A percentile compares a stretch with the other conserved stretches of the same genome.
phyloP scores from a whole-genome alignment of 2,888 invertebrate species.

The Melieria crassipennis region DNA sequence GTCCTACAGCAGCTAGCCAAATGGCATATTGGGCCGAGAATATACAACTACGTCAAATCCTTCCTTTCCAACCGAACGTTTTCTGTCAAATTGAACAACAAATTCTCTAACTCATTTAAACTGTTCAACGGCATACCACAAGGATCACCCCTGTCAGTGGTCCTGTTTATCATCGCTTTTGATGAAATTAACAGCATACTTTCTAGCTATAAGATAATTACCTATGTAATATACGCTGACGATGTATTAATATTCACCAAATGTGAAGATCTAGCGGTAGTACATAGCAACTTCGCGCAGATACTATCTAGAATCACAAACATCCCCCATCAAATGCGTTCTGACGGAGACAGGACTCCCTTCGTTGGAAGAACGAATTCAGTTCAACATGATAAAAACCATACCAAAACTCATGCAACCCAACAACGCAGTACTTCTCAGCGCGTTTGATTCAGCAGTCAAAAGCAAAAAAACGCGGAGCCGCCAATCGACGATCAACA shows the following conservation, averaged over 20 bases:
- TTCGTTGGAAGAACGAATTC: conserved; percentile 18
- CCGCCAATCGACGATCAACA: no score
- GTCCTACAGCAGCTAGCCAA: conserved; percentile 13
- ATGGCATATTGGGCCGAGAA: conserved; percentile 17
- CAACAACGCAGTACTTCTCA: neutral
- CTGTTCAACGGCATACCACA: conserved; percentile 16
- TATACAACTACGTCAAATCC: conserved; percentile 10
- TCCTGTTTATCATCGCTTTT: conserved; percentile 12
- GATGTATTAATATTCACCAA: conserved; percentile 6
- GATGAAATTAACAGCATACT: conserved; percentile 1
- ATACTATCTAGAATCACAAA: neutral
- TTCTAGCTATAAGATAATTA: neutral
- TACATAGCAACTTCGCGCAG: neutral
- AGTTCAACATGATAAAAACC: conserved; percentile 8
- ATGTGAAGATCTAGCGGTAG: neutral
- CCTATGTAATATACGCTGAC: conserved; percentile 4
- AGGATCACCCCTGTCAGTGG: conserved; percentile 14
- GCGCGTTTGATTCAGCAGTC: no score
- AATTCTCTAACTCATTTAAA: neutral
- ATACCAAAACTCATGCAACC: conserved; percentile 10
- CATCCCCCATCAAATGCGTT: conserved; percentile 12
- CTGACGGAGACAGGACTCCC: conserved; percentile 26
- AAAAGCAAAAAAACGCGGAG: no score
- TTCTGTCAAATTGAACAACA: conserved; percentile 3
- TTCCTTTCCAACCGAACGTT: conserved; percentile 13